Percentiles rank a stretch among this genome's conserved stretches.
Evolutionary conservation across 1,140 invertebrate species (phyloP).

Genomic region (Lepidurus couesii): DNA sequence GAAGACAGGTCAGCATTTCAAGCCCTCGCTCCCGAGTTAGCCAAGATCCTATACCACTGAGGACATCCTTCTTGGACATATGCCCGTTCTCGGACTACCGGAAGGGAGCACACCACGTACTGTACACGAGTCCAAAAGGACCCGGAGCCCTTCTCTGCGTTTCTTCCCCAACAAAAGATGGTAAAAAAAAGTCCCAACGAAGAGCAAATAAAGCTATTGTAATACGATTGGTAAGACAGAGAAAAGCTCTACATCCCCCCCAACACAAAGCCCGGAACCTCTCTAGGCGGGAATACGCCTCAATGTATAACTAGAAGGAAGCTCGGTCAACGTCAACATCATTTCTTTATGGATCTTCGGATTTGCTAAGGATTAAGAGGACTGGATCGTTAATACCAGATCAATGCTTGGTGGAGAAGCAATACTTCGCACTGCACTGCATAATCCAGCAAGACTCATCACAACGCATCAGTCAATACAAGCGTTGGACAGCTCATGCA

Average conservation of each 20-base stretch:
- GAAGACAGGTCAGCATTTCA: neutral
- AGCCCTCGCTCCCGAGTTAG: neutral
- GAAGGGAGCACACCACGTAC: neutral
- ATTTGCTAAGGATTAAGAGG: neutral
- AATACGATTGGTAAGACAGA: neutral
- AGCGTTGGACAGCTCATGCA: neutral
- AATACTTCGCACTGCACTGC: neutral
- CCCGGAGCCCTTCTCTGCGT: neutral
- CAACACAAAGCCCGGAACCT: neutral
- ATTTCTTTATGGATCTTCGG: too few relatives aligned
- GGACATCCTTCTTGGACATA: slow-evolving; percentile 18
- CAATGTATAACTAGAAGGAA: too few relatives aligned
- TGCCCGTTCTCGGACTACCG: neutral
- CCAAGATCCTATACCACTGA: neutral
- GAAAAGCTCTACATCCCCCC: neutral
- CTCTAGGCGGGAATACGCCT: neutral
- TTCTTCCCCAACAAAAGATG: neutral
- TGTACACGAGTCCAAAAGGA: neutral
- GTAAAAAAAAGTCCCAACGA: neutral
- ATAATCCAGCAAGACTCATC: neutral
- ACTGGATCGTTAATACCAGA: neutral
- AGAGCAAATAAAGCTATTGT: neutral
- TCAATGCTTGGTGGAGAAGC: neutral
- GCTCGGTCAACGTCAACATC: too few relatives aligned
- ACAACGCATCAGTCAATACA: neutral